Base-by-base conservation (phyloP, 1,140 invertebrate species). In the Streblospio benedicti region DNA sequence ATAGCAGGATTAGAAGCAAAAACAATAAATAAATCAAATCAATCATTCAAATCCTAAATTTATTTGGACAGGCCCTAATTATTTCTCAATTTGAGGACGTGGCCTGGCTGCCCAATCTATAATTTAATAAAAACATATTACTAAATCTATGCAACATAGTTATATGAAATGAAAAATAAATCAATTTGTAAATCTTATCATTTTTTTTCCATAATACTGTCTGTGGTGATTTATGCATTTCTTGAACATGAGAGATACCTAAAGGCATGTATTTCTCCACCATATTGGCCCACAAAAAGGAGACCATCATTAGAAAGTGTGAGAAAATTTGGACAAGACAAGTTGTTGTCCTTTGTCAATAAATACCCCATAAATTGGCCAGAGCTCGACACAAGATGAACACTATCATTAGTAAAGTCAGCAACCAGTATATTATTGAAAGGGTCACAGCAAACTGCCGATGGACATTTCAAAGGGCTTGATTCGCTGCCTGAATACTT, bases 341-440 rank as follows among this genome's bases (percentile, higher is more conserved):
- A 25, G 20, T 38, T 28, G 32, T 41, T 56, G 20, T 41, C 30
- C 43, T 56, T 56, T 6, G 30, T 41, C 20, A 56, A 31, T 18
- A 56, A 30, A 31, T 28, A 43, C n/a, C 53, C 53, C 12, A 56
- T 32, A 38, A 56, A 56, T 20, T 56, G 53, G 20, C 53, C 53
- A 35, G 31, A 38, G 25, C 20, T 23, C 18, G 53, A 56, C 30
- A 56, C 30, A 5, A 56, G 53, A 38, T 56, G 35, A 38, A 56
- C 43, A 18, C 25, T 18, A 41, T 56, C 35, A 25, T 41, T 56
- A 6, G 53, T 32, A 31, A 56, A 56, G 28, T 56, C 53, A 9
- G 53, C 53, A n/a, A 56, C 38, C 20, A 56, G 33, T 16, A 56
- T 56, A 23, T 56, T 56, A 41, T 38, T 56, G 53, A 56, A 56